Evolutionary conservation across 2,797 vertebrate genomes (phyloP).

Genomic region (Champsocephalus esox): DNA sequence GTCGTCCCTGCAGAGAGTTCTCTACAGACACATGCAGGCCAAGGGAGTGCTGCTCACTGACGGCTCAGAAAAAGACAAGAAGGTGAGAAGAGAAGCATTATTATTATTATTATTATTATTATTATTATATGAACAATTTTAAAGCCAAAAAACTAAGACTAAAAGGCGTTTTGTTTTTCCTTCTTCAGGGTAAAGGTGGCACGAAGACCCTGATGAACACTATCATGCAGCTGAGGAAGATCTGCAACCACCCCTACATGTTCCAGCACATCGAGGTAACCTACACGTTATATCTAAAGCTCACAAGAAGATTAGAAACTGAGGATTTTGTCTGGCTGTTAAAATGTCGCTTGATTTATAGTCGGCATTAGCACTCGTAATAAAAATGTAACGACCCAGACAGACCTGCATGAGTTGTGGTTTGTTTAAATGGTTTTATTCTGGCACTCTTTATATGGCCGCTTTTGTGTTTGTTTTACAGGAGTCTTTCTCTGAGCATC

Average conservation of each 20-base stretch:
- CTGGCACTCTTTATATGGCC: too few relatives aligned
- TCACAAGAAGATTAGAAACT: neutral
- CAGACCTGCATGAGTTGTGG: too few relatives aligned
- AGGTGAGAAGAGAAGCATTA: constrained; percentile 78
- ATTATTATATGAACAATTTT: neutral
- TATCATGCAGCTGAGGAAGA: constrained; percentile 98
- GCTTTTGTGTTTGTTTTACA: constrained; percentile 62
- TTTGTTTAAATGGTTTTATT: too few relatives aligned
- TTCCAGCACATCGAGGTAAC: constrained; percentile 94
- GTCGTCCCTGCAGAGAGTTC: constrained; percentile 93
- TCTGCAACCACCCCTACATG: constrained; percentile 99
- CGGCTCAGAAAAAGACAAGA: constrained; percentile 97
- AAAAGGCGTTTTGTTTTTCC: neutral
- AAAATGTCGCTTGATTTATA: too few relatives aligned
- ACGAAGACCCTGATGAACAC: constrained; percentile 99
- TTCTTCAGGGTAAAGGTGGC: constrained; percentile 93
- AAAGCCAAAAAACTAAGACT: neutral
- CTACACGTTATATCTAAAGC: neutral
- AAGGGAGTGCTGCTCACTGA: constrained; percentile 96
- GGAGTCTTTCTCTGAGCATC: constrained; percentile 98
- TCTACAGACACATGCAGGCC: constrained; percentile 98
- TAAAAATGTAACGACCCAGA: too few relatives aligned
- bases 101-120: neutral
- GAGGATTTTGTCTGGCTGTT: too few relatives aligned
- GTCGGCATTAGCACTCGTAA: too few relatives aligned